Conservation (phyloP, 2,113 vertebrate species). For the Neofelis nebulosa region DNA sequence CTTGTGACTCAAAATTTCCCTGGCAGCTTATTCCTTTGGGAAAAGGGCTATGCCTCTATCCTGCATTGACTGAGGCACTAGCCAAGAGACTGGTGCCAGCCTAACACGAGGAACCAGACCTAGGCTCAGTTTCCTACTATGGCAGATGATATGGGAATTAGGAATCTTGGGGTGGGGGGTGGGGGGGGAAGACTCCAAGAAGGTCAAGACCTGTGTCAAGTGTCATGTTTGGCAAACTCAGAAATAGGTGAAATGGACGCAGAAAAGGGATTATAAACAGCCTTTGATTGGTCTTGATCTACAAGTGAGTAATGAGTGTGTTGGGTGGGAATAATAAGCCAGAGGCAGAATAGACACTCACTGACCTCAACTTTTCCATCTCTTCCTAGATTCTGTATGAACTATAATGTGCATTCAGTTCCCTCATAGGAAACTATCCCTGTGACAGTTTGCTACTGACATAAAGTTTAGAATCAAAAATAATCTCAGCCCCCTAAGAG, state of each 20-base stretch:
- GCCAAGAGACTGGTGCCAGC: background rate
- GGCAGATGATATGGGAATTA: background rate
- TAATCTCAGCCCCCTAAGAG: background rate
- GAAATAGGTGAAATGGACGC: slow-evolving; percentile 16
- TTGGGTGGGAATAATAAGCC: background rate
- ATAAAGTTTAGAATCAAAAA: slow-evolving; percentile 30
- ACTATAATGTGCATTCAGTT: background rate
- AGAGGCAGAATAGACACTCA: background rate
- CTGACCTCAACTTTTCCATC: background rate
- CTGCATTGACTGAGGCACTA: background rate
- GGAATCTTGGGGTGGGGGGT: background rate
- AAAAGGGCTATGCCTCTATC: background rate
- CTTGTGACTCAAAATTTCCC: background rate
- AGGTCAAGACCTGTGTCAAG: background rate
- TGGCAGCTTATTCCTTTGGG: background rate
- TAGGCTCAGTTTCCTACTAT: background rate
- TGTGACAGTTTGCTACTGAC: slow-evolving; percentile 12
- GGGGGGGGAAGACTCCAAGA: background rate
- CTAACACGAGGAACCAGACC: background rate
- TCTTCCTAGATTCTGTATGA: background rate
- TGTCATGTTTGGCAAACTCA: background rate
- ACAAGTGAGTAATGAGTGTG: background rate
- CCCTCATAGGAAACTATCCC: background rate
- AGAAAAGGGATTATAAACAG: background rate
- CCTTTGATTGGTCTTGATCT: background rate